Conservation (phyloP, 2,113 vertebrate species). For the Oncorhynchus keta region DNA sequence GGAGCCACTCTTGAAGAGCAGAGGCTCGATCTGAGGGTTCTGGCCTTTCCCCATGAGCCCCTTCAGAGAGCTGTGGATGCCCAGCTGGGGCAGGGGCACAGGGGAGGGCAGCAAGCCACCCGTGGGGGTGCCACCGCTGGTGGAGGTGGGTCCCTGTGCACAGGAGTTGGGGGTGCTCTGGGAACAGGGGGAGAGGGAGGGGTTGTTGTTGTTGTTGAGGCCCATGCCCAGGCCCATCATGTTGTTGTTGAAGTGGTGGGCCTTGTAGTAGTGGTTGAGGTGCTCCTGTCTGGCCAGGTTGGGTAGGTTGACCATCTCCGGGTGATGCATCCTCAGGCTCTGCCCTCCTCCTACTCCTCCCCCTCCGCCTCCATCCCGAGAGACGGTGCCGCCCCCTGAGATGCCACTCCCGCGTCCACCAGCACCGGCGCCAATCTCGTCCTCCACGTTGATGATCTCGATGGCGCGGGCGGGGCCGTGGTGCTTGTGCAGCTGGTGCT, state of each 20-base stretch:
- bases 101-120: conserved; percentile 66
- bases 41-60: conserved; percentile 83
- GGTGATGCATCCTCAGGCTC: conserved; percentile 74
- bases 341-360: conserved; percentile 66
- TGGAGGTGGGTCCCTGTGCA: conserved; percentile 62
- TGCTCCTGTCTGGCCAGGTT: conserved; percentile 83
- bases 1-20: conserved; percentile 90
- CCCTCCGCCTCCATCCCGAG: conserved; percentile 49
- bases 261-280: conserved; percentile 91
- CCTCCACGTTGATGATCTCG: conserved; percentile 94
- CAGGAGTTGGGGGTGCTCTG: conserved; percentile 69
- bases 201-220: conserved; percentile 82
- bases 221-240: conserved; percentile 73
- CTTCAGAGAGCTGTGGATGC: conserved; percentile 78
- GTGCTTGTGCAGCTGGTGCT: conserved; percentile 94
- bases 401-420: conserved; percentile 63
- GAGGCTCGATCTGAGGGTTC: conserved; percentile 79
- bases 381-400: conserved; percentile 71
- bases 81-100: conserved; percentile 71
- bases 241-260: conserved; percentile 86
- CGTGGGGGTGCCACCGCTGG: conserved; percentile 36
- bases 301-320: conserved; percentile 80
- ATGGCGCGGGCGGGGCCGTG: conserved; percentile 87
- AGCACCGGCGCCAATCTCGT: conserved; percentile 79
- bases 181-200: conserved; percentile 67